Base-by-base conservation (phyloP, 2,888 invertebrate genomes). In the Piscicola geometra region DNA sequence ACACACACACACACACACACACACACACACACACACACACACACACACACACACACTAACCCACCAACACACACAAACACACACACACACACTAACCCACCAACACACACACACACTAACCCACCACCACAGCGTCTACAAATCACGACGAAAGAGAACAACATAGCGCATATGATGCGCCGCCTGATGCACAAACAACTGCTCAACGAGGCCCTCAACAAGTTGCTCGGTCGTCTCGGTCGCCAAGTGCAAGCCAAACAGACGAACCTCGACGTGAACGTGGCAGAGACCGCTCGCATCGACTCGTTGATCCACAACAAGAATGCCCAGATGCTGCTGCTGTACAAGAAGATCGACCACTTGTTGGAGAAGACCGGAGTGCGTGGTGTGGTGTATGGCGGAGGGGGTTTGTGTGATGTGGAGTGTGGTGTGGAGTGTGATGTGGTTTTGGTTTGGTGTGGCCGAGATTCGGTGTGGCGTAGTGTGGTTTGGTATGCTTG, bases 331-430 rank as follows among this genome's bases (percentile, higher is more conserved):
- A 64, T 73, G 73, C 18, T 64, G 12, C 32, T 36, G 9, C 41
- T 73, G 0, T 41, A 73, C n/a, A 73, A 73, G 1, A 56, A 60
- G 18, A 64, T 64, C 2, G 73, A 73, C 28, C 60, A 28, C 21
- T 33, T 73, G 28, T 64, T 73, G 1, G 35, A 47, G n/a, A 28
- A 50, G 64, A 64, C 73, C 35, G 73, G 73, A 36, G 73, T 72
- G 2, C 15, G 67, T 67, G 28, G 28, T 9, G 12, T 12, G 28
- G 32, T 67, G 9, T 64, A 25, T n/a, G 12, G 12, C 9, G n/a
- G n/a, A 15, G 28, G 67, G 12, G 32, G 28, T 32, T 67, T 67
- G 28, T 2, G 32, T 33, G 67, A n/a, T 64, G 5, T n/a, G 64
- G n/a, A 28, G 64, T 5, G n/a, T 64, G 64, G n/a, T 64, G 5